Percentiles rank a stretch among this genome's conserved stretches.
Conservation (phyloP, 1,140 invertebrate species). For the Saccostrea cuccullata region DNA sequence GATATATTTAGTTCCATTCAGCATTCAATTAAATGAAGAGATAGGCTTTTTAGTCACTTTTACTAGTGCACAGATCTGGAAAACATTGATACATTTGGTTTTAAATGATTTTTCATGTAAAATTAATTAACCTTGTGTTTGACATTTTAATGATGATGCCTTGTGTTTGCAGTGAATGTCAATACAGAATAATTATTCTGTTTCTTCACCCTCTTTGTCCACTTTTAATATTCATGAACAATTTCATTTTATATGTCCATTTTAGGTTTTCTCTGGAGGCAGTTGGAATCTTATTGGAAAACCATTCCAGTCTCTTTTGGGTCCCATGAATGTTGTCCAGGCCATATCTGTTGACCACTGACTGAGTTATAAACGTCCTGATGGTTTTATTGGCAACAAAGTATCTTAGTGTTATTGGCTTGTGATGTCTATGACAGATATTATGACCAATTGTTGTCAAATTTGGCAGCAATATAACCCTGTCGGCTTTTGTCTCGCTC, state of each 20-base stretch:
- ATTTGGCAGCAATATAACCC: constrained; percentile 34
- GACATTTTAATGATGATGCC: constrained; percentile 25
- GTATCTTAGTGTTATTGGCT: constrained; percentile 27
- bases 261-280: background rate
- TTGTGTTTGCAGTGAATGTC: background rate
- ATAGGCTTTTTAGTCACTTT: background rate
- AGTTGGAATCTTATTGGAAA: constrained; percentile 14
- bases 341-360: constrained; percentile 5
- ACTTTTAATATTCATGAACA: background rate
- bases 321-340: background rate
- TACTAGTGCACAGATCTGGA: background rate
- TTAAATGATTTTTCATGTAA: background rate
- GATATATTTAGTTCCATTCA: too few relatives aligned
- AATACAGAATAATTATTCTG: constrained; percentile 6
- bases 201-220: background rate
- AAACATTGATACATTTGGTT: background rate
- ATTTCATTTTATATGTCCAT: constrained; percentile 16
- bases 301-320: background rate
- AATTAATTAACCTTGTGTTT: background rate
- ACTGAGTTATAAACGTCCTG: constrained; percentile 15
- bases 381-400: constrained; percentile 19
- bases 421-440: constrained; percentile 30
- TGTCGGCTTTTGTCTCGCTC: constrained; percentile 9
- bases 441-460: constrained; percentile 31
- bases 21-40: too few relatives aligned